Percentiles rank a stretch among this genome's conserved stretches.
Conservation (phyloP, 2,888 invertebrate genomes). For the Chrysina gloriosa region DNA sequence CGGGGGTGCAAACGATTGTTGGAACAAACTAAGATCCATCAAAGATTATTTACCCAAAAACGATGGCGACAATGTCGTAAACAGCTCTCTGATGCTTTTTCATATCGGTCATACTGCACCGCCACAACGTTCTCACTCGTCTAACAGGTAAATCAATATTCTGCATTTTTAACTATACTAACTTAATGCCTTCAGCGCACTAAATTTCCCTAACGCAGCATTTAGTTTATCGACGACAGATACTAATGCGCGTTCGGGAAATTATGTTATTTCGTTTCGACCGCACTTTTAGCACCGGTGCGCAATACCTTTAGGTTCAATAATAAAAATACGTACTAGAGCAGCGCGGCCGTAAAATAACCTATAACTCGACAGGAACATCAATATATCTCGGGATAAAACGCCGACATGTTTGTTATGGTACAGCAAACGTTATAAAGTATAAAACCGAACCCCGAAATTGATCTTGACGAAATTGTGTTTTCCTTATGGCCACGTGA, state of each 20-base stretch:
- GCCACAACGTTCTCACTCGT: no score
- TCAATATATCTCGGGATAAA: conserved; percentile 34
- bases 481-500: not conserved
- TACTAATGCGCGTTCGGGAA: conserved; percentile 7
- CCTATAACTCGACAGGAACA: conserved; percentile 34
- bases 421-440: conserved; percentile 32
- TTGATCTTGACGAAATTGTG: conserved; percentile 17
- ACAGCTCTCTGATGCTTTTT: no score
- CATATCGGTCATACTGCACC: no score
- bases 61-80: no score
- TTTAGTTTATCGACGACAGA: no score
- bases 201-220: no score
- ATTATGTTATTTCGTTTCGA: conserved; percentile 16
- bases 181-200: no score
- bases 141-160: no score
- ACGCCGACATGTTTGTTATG: conserved; percentile 31
- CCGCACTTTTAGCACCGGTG: conserved; percentile 15
- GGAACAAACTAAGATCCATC: no score
- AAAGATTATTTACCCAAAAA: no score
- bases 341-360: conserved; percentile 23
- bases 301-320: conserved; percentile 33
- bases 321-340: conserved; percentile 33
- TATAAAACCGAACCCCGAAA: conserved; percentile 31
- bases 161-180: no score
- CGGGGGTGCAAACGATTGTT: no score